Conservation (phyloP, 30 jellyfish, hydroid and myxozoan genomes). For the Phacellophora camtschatica region DNA sequence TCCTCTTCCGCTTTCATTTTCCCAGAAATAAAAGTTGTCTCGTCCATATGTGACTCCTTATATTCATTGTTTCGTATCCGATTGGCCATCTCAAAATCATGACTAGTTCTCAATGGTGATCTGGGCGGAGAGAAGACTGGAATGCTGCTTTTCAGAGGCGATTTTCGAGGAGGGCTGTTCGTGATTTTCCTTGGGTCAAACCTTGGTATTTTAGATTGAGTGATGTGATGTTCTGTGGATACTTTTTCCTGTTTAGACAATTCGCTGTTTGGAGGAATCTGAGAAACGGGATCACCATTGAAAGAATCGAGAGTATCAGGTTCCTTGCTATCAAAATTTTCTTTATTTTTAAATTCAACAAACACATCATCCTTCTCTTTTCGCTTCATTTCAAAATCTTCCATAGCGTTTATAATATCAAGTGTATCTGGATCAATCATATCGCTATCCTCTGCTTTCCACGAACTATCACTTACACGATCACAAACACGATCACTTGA, state of each 20-base stretch:
- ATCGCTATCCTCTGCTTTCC: conserved; percentile 16
- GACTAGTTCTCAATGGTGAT: neutral
- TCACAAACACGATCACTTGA: neutral
- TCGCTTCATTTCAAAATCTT: conserved; percentile 14
- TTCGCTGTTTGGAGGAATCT: too few species aligned
- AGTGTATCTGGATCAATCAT: neutral
- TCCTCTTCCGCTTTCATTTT: neutral
- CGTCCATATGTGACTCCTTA: neutral
- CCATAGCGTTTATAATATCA: conserved; percentile 9
- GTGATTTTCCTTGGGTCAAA: neutral
- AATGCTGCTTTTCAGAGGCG: conserved; percentile 16
- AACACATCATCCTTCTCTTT: conserved; percentile 6
- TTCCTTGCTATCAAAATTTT: neutral
- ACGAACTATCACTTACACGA: neutral
- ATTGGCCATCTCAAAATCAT: neutral
- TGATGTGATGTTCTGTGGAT: too few species aligned
- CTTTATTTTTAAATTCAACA: neutral
- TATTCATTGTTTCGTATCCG: neutral
- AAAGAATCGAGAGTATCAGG: neutral
- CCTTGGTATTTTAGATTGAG: conserved; percentile 13
- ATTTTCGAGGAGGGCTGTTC: conserved; percentile 14
- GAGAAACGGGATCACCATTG: too few species aligned
- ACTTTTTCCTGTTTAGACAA: too few species aligned
- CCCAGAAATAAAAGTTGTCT: neutral
- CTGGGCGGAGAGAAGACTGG: conserved; percentile 16